Percentiles rank a stretch among this genome's conserved stretches.
Evolutionary conservation across 2,888 invertebrate genomes (phyloP).

Genomic region (Trilocha varians): DNA sequence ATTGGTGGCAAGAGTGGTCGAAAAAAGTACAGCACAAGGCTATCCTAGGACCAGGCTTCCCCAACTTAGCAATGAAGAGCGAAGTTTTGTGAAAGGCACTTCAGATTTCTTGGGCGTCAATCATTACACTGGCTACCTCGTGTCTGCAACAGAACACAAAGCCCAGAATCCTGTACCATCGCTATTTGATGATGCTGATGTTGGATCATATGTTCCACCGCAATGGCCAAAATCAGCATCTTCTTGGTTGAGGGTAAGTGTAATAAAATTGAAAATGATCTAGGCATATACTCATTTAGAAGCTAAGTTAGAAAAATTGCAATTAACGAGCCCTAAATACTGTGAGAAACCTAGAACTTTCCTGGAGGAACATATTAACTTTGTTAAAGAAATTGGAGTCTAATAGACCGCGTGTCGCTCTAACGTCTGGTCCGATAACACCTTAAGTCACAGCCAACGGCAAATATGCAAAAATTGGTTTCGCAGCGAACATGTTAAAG

Average conservation of each 20-base stretch:
- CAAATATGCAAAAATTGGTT: too few species aligned
- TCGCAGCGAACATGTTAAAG: too few species aligned
- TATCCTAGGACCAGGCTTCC: slow-evolving; percentile 50
- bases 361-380: too few species aligned
- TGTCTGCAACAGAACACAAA: slow-evolving; percentile 29
- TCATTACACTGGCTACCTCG: slow-evolving; percentile 70
- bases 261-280: too few species aligned
- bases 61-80: slow-evolving; percentile 47
- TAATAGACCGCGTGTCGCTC: too few species aligned
- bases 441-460: too few species aligned
- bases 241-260: slow-evolving; percentile 37
- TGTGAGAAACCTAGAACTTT: too few species aligned
- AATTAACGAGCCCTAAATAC: too few species aligned
- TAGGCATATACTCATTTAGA: too few species aligned
- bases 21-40: slow-evolving; percentile 50
- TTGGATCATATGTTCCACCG: slow-evolving; percentile 16
- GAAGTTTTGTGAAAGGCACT: slow-evolving; percentile 28
- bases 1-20: slow-evolving; percentile 31
- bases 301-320: too few species aligned
- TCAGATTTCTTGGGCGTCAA: slow-evolving; percentile 73
- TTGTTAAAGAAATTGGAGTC: too few species aligned
- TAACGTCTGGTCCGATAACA: too few species aligned
- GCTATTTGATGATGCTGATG: slow-evolving; percentile 27
- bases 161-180: slow-evolving; percentile 25
- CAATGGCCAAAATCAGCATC: slow-evolving; percentile 38